phyloP scores from a whole-genome alignment of 2,797 vertebrate species.

The Characodon lateralis region DNA sequence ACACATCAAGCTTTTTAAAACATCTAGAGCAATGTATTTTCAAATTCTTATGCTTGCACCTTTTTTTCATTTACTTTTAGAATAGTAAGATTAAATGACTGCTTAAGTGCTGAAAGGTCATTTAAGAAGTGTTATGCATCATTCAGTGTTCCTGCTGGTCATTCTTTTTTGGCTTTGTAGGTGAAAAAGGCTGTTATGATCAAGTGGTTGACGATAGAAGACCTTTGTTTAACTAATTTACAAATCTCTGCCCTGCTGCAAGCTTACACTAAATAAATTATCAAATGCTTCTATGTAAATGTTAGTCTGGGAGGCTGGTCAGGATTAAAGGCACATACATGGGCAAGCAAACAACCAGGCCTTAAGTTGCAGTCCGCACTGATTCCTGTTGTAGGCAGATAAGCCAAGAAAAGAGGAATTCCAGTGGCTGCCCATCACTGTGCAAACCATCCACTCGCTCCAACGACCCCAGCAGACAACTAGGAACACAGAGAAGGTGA shows the following conservation, averaged over 20 bases:
- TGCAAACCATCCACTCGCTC: constrained; percentile 75
- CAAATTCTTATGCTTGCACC: background rate
- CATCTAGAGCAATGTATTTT: background rate
- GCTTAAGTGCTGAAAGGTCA: constrained; percentile 52
- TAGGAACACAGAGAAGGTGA: constrained; percentile 51
- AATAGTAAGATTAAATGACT: constrained; percentile 22
- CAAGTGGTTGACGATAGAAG: constrained; percentile 59
- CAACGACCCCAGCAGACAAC: constrained; percentile 68
- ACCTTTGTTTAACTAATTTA: constrained; percentile 62
- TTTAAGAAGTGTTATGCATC: constrained; percentile 46
- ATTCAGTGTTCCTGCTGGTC: constrained; percentile 40
- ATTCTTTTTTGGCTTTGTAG: constrained; percentile 36
- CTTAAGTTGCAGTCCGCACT: constrained; percentile 60
- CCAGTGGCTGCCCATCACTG: constrained; percentile 77
- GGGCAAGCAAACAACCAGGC: constrained; percentile 47
- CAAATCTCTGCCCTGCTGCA: constrained; percentile 52
- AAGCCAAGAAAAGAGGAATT: constrained; percentile 72
- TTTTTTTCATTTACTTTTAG: background rate
- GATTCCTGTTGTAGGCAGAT: constrained; percentile 72
- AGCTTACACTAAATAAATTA: constrained; percentile 69
- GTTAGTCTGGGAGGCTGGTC: constrained; percentile 58
- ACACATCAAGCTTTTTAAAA: background rate
- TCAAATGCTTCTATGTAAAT: constrained; percentile 54
- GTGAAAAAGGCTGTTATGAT: constrained; percentile 56
- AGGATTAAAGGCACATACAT: constrained; percentile 52